A percentile compares a stretch with the other conserved stretches of the same genome.
These are phyloP conservation scores for Peromyscus attwateri DNA, from an alignment of 2,797 vertebrate genomes.

Conservation along the genomic window DNA sequence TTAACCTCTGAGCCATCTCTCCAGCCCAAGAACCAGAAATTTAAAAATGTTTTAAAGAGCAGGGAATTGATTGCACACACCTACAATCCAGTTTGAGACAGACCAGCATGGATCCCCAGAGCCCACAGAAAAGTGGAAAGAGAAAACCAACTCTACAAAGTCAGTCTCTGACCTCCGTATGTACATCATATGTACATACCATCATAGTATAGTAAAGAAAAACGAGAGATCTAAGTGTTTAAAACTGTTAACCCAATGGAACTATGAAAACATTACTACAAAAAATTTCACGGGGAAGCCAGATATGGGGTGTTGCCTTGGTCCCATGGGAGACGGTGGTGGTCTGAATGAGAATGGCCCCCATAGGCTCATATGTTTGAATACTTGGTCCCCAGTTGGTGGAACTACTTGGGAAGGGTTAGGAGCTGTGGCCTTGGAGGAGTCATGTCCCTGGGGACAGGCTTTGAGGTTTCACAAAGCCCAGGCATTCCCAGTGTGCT, in stretches of 20 bases:
- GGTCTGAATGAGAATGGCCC: background rate
- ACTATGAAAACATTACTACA: conserved; percentile 6
- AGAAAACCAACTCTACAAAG: background rate
- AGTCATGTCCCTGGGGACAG: no score
- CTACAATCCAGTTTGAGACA: background rate
- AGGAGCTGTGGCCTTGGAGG: background rate
- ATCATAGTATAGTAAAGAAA: background rate
- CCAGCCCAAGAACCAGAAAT: background rate
- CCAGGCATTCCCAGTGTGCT: background rate
- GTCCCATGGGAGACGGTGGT: background rate
- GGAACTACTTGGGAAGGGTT: background rate
- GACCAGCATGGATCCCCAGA: background rate
- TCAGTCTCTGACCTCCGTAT: background rate
- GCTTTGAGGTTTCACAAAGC: background rate
- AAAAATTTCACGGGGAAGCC: background rate
- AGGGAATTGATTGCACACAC: background rate
- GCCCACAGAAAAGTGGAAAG: background rate
- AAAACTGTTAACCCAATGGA: background rate
- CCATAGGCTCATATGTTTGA: background rate
- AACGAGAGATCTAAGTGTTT: conserved; percentile 24
- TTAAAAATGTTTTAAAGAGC: background rate
- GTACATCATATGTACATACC: background rate
- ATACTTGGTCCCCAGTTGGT: background rate
- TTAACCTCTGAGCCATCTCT: no score
- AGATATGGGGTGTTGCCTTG: background rate